Percentiles rank a stretch among this genome's conserved stretches.
These are phyloP conservation scores for Tenthredo notha DNA, from an alignment of 2,888 invertebrate species.

Conservation along the genomic window DNA sequence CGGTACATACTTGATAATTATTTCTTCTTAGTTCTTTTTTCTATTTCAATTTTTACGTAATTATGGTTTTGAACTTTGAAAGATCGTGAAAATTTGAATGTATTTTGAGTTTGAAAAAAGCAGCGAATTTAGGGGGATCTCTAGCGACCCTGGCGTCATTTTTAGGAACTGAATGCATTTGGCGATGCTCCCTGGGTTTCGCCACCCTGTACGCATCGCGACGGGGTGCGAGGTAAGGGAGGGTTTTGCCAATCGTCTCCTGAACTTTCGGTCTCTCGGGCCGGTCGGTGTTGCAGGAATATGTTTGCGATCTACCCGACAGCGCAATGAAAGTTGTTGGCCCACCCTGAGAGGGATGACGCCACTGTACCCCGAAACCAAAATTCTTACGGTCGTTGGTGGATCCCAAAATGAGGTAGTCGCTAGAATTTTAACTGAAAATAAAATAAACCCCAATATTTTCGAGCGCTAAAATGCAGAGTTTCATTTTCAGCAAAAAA, in stretches of 20 bases:
- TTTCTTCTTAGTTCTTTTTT: not conserved
- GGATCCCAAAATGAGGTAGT: not conserved
- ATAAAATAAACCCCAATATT: not conserved
- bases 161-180: constrained; percentile 75
- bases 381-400: not conserved
- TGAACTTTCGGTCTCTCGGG: constrained; percentile 49
- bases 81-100: not conserved
- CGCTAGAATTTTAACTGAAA: not conserved
- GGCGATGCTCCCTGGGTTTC: constrained; percentile 71
- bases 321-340: constrained; percentile 60
- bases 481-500: not conserved
- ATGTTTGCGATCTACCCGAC: constrained; percentile 62
- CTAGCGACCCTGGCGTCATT: constrained; percentile 68
- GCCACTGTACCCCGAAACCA: constrained; percentile 65
- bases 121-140: not conserved
- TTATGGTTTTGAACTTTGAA: not conserved
- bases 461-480: not conserved
- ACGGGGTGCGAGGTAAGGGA: constrained; percentile 70
- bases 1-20: not conserved
- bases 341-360: constrained; percentile 75
- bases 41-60: too few species aligned
- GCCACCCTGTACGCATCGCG: constrained; percentile 57
- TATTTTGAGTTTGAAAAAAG: not conserved
- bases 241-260: constrained; percentile 69
- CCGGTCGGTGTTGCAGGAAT: constrained; percentile 75